Evolutionary conservation across 2,888 invertebrate genomes (phyloP).

Genomic region (Zele albiditarsus): DNA sequence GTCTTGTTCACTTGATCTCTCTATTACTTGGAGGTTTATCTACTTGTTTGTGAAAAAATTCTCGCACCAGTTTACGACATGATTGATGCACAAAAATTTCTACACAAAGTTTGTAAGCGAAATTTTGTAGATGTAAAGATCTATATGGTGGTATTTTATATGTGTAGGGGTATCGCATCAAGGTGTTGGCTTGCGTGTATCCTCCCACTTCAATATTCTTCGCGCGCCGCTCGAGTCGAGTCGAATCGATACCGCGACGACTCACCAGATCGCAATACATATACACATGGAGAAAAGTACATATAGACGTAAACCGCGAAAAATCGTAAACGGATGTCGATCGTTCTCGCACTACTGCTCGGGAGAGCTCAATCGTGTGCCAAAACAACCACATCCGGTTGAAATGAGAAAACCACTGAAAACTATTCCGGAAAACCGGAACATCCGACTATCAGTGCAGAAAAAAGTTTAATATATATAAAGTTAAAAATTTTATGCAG

Average conservation of each 20-base stretch:
- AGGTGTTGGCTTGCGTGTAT: not conserved
- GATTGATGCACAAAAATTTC: not conserved
- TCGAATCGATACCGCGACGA: conserved; percentile 56
- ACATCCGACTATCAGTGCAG: conserved; percentile 48
- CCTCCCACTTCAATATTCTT: conserved; percentile 29
- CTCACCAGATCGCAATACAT: conserved; percentile 11
- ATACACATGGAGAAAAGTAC: conserved; percentile 30
- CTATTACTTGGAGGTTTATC: not conserved
- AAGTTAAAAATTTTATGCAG: not conserved
- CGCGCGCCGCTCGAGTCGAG: conserved; percentile 50
- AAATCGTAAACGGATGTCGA: conserved; percentile 59
- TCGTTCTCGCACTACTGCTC: conserved; percentile 58
- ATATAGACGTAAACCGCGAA: conserved; percentile 26
- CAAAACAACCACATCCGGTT: conserved; percentile 20
- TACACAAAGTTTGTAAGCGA: not conserved
- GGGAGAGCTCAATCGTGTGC: conserved; percentile 9
- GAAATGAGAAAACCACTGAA: conserved; percentile 42
- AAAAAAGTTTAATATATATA: conserved; percentile 27
- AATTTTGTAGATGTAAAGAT: not conserved
- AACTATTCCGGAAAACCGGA: conserved; percentile 59
- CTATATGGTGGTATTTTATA: not conserved
- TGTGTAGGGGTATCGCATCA: not conserved
- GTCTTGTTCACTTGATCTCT: conserved; percentile 1
- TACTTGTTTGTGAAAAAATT: not conserved
- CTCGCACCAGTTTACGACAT: not conserved